phyloP scores from a whole-genome alignment of 2,888 invertebrate species.

The Macrosoma leucophasiata region DNA sequence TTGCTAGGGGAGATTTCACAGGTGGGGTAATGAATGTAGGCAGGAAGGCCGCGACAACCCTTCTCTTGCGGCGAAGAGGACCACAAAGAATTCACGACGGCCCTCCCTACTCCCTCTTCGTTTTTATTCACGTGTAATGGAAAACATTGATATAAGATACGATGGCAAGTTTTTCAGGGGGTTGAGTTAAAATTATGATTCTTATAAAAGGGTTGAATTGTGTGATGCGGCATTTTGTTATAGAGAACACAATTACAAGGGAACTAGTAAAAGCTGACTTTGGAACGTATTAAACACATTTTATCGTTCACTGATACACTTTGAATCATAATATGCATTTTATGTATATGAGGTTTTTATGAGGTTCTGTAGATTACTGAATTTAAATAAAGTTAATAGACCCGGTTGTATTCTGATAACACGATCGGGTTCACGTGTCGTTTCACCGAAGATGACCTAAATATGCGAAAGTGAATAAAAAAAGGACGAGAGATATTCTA shows the following conservation, averaged over 20 bases:
- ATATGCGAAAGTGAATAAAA: no score
- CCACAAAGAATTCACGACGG: slow-evolving; percentile 42
- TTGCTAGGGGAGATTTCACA: slow-evolving; percentile 15
- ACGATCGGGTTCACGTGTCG: no score
- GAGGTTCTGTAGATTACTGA: no score
- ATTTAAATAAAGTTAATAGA: no score
- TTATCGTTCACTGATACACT: no score
- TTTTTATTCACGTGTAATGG: slow-evolving; percentile 48
- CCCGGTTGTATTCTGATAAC: no score
- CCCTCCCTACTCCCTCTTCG: slow-evolving; percentile 38
- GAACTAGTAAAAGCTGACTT: neutral
- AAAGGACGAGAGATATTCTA: no score
- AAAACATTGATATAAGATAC: slow-evolving; percentile 57
- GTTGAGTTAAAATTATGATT: slow-evolving; percentile 44
- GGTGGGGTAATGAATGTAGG: slow-evolving; percentile 25
- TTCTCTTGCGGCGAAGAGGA: slow-evolving; percentile 39
- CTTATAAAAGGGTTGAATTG: slow-evolving; percentile 25
- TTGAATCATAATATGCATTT: no score
- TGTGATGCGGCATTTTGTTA: slow-evolving; percentile 11
- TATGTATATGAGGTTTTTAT: no score
- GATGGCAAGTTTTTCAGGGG: slow-evolving; percentile 39
- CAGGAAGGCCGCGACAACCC: slow-evolving; percentile 46
- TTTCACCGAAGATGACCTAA: no score
- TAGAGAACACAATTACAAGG: slow-evolving; percentile 4
- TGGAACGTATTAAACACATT: neutral